These are phyloP conservation scores for Typhlichthys subterraneus DNA, from an alignment of 2,797 vertebrate genomes.

Conservation along the genomic window DNA sequence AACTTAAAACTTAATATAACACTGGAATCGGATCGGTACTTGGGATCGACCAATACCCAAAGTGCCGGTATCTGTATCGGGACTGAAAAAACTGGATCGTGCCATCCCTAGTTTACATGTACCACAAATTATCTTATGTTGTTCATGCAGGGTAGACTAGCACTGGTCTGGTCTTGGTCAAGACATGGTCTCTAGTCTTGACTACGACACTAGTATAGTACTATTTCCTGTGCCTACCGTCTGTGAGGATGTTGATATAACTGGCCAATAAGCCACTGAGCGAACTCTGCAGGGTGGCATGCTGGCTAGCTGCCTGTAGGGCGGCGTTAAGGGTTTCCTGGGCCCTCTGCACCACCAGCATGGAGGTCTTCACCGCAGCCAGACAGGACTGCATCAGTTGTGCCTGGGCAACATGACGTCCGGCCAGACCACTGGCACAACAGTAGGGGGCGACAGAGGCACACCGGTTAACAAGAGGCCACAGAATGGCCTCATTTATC, in stretches of 20 bases:
- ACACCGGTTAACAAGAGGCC: background rate
- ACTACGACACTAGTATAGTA: no score
- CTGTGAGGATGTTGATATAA: constrained; percentile 81
- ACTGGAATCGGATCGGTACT: no score
- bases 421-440: constrained; percentile 77
- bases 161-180: no score
- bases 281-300: constrained; percentile 66
- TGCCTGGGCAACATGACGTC: constrained; percentile 86
- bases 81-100: no score
- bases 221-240: constrained; percentile 76
- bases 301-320: constrained; percentile 37
- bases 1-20: no score
- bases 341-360: constrained; percentile 87
- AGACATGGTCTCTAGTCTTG: no score
- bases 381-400: constrained; percentile 89
- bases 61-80: no score
- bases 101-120: no score
- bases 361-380: constrained; percentile 84
- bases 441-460: constrained; percentile 55
- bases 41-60: no score
- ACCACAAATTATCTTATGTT: no score
- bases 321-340: constrained; percentile 66
- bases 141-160: no score
- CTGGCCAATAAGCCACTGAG: constrained; percentile 82
- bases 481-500: background rate